These are phyloP conservation scores for Oncopeltus fasciatus DNA, from an alignment of 1,140 invertebrate genomes.

Conservation along the genomic window DNA sequence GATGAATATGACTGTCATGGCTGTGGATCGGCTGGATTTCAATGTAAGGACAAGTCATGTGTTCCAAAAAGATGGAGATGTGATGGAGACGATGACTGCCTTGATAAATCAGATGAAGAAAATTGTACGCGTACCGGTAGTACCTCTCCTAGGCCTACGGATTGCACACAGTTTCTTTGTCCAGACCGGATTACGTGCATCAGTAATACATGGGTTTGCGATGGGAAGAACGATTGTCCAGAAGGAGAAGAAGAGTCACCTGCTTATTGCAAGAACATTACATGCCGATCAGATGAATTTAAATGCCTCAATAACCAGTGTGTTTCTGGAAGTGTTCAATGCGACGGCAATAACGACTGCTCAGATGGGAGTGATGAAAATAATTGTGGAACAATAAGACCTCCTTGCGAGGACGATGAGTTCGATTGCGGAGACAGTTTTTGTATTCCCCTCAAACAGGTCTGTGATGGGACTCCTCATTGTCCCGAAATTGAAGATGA, in stretches of 20 bases:
- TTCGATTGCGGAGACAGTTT: constrained; percentile 49
- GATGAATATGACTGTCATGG: constrained; percentile 34
- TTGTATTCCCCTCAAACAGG: constrained; percentile 61
- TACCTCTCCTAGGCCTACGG: constrained; percentile 33
- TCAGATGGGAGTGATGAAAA: constrained; percentile 66
- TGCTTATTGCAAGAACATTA: constrained; percentile 36
- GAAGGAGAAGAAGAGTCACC: constrained; percentile 39
- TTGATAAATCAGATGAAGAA: constrained; percentile 63
- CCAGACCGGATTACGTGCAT: background rate
- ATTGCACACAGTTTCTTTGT: background rate
- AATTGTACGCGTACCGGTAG: constrained; percentile 48
- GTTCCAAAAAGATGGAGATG: constrained; percentile 73
- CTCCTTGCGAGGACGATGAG: constrained; percentile 66
- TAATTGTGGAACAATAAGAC: constrained; percentile 58
- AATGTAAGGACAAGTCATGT: constrained; percentile 70
- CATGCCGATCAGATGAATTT: constrained; percentile 58
- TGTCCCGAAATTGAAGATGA: constrained; percentile 76
- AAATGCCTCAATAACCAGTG: constrained; percentile 72
- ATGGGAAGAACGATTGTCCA: background rate
- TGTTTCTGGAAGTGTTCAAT: constrained; percentile 69
- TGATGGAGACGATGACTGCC: constrained; percentile 74
- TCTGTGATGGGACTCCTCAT: constrained; percentile 72
- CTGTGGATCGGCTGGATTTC: constrained; percentile 57
- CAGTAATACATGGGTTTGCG: background rate
- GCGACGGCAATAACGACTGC: constrained; percentile 76